Evolutionary conservation across 2,797 vertebrate genomes (phyloP).

Genomic region (Zenarchopterus dispar): DNA sequence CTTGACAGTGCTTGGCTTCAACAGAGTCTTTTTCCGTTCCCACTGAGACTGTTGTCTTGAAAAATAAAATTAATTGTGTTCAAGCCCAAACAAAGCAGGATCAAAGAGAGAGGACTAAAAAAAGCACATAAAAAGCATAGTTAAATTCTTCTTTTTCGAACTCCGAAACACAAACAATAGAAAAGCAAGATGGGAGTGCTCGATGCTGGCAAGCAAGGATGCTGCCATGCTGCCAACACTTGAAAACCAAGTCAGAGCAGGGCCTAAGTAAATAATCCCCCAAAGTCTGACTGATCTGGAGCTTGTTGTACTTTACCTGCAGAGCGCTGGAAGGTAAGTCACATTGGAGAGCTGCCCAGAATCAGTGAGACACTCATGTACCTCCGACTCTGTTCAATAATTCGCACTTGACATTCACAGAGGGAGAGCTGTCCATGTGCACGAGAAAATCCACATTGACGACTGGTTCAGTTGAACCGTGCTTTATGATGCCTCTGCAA

Average conservation of each 20-base stretch:
- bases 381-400: constrained; percentile 52
- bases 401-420: constrained; percentile 63
- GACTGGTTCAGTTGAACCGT: constrained; percentile 26
- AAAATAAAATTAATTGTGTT: constrained; percentile 51
- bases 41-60: constrained; percentile 14
- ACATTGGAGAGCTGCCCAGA: constrained; percentile 34
- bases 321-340: constrained; percentile 42
- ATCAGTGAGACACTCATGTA: constrained; percentile 48
- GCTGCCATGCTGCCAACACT: constrained; percentile 1
- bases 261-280: constrained; percentile 70
- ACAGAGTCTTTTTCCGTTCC: constrained; percentile 13
- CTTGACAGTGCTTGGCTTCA: constrained; percentile 20
- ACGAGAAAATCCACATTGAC: constrained; percentile 49
- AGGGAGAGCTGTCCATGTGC: constrained; percentile 43
- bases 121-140: constrained; percentile 1
- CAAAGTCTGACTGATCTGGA: constrained; percentile 54
- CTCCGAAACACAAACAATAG: constrained; percentile 15
- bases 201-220: constrained; percentile 36
- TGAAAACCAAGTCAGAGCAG: constrained; percentile 63
- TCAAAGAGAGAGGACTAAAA: constrained; percentile 1
- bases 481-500: constrained; percentile 31
- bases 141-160: constrained; percentile 21
- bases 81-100: constrained; percentile 18
- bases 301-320: constrained; percentile 67
- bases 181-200: constrained; percentile 45